Percentiles rank a stretch among this genome's conserved stretches.
Conservation (phyloP, 2,797 vertebrate genomes). For the Chloroceryle amazona region DNA sequence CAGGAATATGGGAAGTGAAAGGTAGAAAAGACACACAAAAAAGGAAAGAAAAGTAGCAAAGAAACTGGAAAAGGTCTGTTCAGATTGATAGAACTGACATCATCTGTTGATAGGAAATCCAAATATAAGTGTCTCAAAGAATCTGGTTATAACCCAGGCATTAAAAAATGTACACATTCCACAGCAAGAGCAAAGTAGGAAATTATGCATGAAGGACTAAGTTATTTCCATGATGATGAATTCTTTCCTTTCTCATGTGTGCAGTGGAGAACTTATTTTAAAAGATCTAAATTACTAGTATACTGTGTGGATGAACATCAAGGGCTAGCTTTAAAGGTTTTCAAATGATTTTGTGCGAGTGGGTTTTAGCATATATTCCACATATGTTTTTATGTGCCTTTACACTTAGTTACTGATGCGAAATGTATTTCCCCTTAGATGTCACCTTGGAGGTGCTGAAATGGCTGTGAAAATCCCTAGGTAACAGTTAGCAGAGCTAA, state of each 20-base stretch:
- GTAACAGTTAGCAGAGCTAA: background rate
- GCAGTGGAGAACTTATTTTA: background rate
- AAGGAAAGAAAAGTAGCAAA: background rate
- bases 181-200: background rate
- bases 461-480: constrained; percentile 21
- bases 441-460: constrained; percentile 39
- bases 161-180: background rate
- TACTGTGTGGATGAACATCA: background rate
- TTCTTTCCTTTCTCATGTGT: background rate
- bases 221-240: background rate
- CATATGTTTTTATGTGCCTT: background rate
- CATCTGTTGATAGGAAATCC: background rate
- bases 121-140: background rate
- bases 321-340: background rate
- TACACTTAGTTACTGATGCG: background rate
- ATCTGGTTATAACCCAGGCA: background rate
- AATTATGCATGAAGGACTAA: background rate
- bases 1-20: background rate
- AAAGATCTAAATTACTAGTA: background rate
- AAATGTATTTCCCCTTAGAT: background rate
- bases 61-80: background rate
- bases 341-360: background rate
- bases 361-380: background rate
- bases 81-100: background rate
- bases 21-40: background rate